A percentile compares a stretch with the other conserved stretches of the same genome.
Evolutionary conservation across 2,888 invertebrate species (phyloP).

Genomic region (Polydrusus pterygomalis): DNA sequence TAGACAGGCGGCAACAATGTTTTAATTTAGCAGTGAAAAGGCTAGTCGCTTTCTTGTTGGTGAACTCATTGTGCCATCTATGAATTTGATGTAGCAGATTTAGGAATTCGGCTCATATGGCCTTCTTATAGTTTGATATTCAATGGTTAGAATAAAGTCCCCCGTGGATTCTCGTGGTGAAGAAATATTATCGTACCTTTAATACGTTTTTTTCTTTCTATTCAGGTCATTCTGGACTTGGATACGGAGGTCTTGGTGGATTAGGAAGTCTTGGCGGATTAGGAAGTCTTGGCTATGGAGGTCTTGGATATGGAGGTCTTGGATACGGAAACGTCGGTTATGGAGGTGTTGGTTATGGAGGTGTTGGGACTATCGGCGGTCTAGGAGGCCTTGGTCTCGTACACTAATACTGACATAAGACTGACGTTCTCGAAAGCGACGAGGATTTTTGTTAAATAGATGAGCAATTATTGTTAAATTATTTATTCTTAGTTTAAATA

Average conservation of each 20-base stretch:
- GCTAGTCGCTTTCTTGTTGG: too few species aligned
- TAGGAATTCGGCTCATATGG: too few species aligned
- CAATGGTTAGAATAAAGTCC: too few species aligned
- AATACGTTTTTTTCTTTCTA: not conserved
- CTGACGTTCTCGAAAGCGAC: not conserved
- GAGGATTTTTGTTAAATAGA: conserved; percentile 41
- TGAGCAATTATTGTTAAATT: conserved; percentile 52
- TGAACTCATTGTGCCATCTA: too few species aligned
- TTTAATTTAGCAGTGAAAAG: too few species aligned
- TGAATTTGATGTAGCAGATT: too few species aligned
- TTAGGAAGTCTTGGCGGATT: not conserved
- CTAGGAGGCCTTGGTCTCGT: not conserved
- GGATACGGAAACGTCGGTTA: not conserved
- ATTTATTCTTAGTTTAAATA: conserved; percentile 39
- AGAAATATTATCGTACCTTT: too few species aligned
- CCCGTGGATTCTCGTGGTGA: too few species aligned
- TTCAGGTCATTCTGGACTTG: not conserved
- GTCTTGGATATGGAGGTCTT: not conserved
- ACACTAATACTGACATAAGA: conserved; percentile 6
- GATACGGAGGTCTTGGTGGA: not conserved
- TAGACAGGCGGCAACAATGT: too few species aligned
- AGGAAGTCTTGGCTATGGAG: not conserved
- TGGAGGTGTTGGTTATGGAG: not conserved
- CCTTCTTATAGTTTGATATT: too few species aligned
- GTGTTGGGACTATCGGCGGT: not conserved